Evolutionary conservation across 1,140 invertebrate genomes (phyloP), one percentile per base, ranked within the genome.

Genomic region (Galendromus occidentalis): DNA sequence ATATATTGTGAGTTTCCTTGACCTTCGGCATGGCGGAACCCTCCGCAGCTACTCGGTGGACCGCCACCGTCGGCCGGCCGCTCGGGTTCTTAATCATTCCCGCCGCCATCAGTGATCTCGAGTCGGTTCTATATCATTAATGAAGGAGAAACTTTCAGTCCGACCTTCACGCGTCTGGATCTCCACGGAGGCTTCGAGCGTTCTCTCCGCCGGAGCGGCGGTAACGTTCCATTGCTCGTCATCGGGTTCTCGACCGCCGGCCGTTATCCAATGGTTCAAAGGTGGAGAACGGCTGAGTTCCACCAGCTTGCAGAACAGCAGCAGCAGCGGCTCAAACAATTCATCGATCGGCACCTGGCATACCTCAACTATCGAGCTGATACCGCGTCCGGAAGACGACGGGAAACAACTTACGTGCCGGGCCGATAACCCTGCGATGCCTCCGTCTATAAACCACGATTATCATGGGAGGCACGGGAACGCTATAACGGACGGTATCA

Each of bases 181-280:
- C 91, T 68, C 75, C 85, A 64, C 86, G 83, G 18, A 82, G 85
- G 9, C 84, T 84, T 74, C 85, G 87, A 73, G 85, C 87, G 0
- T 76, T 91, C 51, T 59, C 65, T 90, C 87, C 41, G 86, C 87
- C 0, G 85, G 84, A 39, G 81, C 84, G 70, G 80, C 82, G 71
- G 88, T 88, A 75, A 86, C 90, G 72, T 79, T 91, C 0, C 79
- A 86, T 45, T 92, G 88, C 75, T 83, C 84, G 71, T 87, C 87
- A 71, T 84, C 85, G 42, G 89, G 89, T n/a, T 91, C 88, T 1
- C 78, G 87, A 70, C 89, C 89, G 1, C 84, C 86, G 0, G 88
- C 88, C 5, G 82, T 81, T 39, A 85, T 91, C 67, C 90, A 85
- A n/a, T 92, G 89, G 89, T 88, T 59, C 22, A 59, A 59, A 59